phyloP scores from a whole-genome alignment of 2,113 vertebrate genomes.

The Alligator sinensis region DNA sequence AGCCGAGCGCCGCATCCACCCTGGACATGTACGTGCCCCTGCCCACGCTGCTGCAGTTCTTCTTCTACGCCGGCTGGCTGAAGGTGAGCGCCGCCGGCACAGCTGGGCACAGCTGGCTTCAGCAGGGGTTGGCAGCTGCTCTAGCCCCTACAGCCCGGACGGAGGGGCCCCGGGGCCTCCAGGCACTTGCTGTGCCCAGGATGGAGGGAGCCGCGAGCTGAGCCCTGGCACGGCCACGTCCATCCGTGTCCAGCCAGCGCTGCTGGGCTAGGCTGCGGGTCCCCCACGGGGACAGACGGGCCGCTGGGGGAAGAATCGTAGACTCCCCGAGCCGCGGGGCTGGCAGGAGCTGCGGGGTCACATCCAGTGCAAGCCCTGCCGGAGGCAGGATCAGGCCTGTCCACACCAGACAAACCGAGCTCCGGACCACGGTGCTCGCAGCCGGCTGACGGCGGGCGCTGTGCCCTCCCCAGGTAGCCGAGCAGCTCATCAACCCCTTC shows the following conservation, averaged over 20 bases:
- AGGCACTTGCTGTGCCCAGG: background rate
- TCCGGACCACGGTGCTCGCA: background rate
- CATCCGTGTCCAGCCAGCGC: background rate
- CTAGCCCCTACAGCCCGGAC: background rate
- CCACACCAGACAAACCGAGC: no score
- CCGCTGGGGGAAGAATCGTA: no score
- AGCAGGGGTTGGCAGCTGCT: background rate
- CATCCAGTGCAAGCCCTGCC: no score
- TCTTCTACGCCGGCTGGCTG: slow-evolving; percentile 92
- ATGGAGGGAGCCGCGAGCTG: background rate
- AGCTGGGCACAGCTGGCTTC: background rate
- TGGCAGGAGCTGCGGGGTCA: no score
- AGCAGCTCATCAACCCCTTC: slow-evolving; percentile 92
- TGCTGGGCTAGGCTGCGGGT: no score
- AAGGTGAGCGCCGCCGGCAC: slow-evolving; percentile 75
- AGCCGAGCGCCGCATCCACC: slow-evolving; percentile 57
- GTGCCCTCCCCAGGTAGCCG: slow-evolving; percentile 81
- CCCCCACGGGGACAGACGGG: no score
- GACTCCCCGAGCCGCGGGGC: no score
- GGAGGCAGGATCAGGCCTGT: no score
- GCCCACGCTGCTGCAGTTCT: slow-evolving; percentile 91
- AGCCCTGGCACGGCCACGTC: background rate
- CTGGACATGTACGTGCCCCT: slow-evolving; percentile 88
- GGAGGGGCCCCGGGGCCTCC: no score
- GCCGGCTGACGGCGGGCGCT: no score